Conservation (phyloP, 2,797 vertebrate genomes). For the Sylvia borin region DNA sequence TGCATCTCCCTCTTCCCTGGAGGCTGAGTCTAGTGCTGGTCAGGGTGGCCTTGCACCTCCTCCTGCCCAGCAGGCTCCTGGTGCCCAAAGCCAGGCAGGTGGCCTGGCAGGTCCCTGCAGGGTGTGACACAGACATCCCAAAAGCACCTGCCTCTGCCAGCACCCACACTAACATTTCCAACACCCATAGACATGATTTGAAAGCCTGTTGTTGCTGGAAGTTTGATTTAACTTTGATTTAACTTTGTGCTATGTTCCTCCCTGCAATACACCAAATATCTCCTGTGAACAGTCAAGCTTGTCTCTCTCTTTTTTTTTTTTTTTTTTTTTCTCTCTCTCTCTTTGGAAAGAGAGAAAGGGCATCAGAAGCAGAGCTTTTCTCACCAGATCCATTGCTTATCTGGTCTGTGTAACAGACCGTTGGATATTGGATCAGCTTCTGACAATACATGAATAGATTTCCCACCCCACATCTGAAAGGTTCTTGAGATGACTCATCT, state of each 20-base stretch:
- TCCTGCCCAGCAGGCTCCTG: neutral
- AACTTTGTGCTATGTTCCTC: neutral
- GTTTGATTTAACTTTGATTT: neutral
- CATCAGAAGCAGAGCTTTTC: neutral
- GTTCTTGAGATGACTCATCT: neutral
- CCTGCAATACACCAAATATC: neutral
- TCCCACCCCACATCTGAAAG: neutral
- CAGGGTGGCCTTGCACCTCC: neutral
- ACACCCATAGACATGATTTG: neutral
- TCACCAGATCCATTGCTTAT: neutral
- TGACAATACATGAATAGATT: neutral
- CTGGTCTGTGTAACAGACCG: neutral
- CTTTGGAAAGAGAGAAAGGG: neutral
- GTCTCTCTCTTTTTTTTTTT: no score
- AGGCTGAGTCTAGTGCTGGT: neutral
- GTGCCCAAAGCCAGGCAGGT: neutral
- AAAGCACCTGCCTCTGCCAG: fast-evolving
- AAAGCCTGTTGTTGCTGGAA: neutral
- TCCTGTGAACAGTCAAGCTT: neutral
- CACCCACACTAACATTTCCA: neutral
- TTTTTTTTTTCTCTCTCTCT: neutral
- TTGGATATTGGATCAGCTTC: neutral
- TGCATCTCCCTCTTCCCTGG: neutral
- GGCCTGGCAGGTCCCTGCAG: neutral
- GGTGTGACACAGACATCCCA: neutral